Percentiles rank a stretch among this genome's conserved stretches.
These are phyloP conservation scores for Cryptus armator DNA, from an alignment of 2,888 invertebrate species.

Conservation along the genomic window DNA sequence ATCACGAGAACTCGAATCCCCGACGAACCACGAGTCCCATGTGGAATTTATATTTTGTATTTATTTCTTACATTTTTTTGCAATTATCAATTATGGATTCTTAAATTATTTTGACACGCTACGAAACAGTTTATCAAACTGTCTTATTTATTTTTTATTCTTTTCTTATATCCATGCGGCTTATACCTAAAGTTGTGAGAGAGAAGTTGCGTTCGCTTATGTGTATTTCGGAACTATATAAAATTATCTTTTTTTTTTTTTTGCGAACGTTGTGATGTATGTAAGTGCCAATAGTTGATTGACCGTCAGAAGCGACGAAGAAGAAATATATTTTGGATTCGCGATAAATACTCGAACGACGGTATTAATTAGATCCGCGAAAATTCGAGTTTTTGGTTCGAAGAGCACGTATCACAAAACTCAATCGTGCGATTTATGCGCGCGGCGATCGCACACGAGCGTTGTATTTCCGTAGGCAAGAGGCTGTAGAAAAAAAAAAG, in stretches of 20 bases:
- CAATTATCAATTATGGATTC: constrained; percentile 47
- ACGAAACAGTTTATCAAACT: constrained; percentile 16
- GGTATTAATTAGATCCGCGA: constrained; percentile 3
- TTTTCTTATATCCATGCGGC: constrained; percentile 31
- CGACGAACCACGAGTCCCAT: background rate
- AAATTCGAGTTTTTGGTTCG: constrained; percentile 17
- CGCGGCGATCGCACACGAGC: background rate
- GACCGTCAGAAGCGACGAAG: constrained; percentile 1
- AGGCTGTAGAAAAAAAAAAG: constrained; percentile 37
- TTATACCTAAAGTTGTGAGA: background rate
- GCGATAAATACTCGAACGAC: constrained; percentile 5
- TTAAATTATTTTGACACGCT: constrained; percentile 51
- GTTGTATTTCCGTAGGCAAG: constrained; percentile 11
- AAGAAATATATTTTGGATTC: background rate
- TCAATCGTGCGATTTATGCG: constrained; percentile 9
- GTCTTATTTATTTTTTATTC: background rate
- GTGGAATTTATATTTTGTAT: constrained; percentile 32
- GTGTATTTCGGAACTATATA: constrained; percentile 49
- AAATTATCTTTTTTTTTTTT: constrained; percentile 31
- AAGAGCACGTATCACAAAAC: constrained; percentile 24
- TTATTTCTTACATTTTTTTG: constrained; percentile 44
- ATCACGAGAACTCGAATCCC: background rate
- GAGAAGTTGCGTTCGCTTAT: constrained; percentile 19
- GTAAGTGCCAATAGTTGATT: constrained; percentile 5
- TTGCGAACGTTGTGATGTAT: constrained; percentile 26